A percentile compares a stretch with the other conserved stretches of the same genome.
Conservation (phyloP, 1,140 invertebrate genomes). For the Hypothenemus hampei region DNA sequence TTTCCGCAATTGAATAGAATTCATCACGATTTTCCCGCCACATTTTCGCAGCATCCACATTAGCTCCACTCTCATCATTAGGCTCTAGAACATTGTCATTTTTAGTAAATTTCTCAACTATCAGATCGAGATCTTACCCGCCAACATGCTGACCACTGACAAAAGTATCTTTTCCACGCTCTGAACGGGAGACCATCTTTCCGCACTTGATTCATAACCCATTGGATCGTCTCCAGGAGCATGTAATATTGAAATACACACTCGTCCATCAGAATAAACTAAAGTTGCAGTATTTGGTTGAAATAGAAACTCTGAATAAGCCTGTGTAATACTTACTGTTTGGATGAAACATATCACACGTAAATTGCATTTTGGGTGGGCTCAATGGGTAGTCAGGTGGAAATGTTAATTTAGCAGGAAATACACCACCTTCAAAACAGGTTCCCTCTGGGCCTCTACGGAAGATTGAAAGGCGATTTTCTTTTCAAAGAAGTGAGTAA, state of each 20-base stretch:
- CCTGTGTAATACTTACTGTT: slow-evolving; percentile 78
- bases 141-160: slow-evolving; percentile 97
- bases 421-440: slow-evolving; percentile 98
- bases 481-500: background rate
- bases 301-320: background rate
- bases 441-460: slow-evolving; percentile 92
- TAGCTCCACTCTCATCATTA: slow-evolving; percentile 98
- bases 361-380: slow-evolving; percentile 99
- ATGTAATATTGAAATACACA: slow-evolving; percentile 99
- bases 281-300: slow-evolving; percentile 29
- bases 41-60: slow-evolving; percentile 99
- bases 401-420: slow-evolving; percentile 92
- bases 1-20: slow-evolving; percentile 91
- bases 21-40: slow-evolving; percentile 93
- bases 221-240: slow-evolving; percentile 99
- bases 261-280: slow-evolving; percentile 94
- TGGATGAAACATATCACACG: slow-evolving; percentile 99
- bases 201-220: slow-evolving; percentile 97
- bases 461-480: background rate
- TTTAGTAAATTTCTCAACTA: background rate
- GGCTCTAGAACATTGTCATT: slow-evolving; percentile 65
- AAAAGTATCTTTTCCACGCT: slow-evolving; percentile 98
- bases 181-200: slow-evolving; percentile 97
- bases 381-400: slow-evolving; percentile 97
- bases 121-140: slow-evolving; percentile 53